These are phyloP conservation scores for Siniperca knerii DNA, from an alignment of 2,113 vertebrate genomes.

Conservation along the genomic window DNA sequence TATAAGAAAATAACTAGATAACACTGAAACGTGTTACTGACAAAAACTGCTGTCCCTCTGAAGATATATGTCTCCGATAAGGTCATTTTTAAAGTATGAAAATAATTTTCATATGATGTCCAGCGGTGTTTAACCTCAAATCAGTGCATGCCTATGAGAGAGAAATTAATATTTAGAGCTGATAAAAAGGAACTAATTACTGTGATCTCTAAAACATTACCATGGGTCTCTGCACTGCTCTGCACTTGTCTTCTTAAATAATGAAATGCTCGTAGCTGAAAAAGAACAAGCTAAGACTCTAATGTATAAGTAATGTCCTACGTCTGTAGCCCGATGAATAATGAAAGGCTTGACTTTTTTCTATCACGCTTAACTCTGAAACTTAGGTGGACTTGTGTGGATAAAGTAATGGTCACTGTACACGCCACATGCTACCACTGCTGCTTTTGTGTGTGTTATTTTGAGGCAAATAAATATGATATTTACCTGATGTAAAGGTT, in stretches of 20 bases:
- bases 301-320: slow-evolving; percentile 78
- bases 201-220: slow-evolving; percentile 78
- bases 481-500: not conserved
- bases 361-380: slow-evolving; percentile 8
- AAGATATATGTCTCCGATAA: not conserved
- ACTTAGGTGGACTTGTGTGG: not conserved
- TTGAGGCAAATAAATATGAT: not conserved
- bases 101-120: slow-evolving; percentile 23
- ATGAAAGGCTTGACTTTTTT: slow-evolving; percentile 56
- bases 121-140: slow-evolving; percentile 6
- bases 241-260: slow-evolving; percentile 77
- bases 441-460: not conserved
- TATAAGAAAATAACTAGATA: not conserved
- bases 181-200: slow-evolving; percentile 48
- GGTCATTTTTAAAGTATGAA: not conserved
- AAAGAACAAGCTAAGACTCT: slow-evolving; percentile 72
- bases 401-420: slow-evolving; percentile 33
- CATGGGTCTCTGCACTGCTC: slow-evolving; percentile 56
- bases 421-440: not conserved
- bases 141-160: not conserved
- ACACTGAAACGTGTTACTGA: not conserved
- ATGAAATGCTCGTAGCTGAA: slow-evolving; percentile 69
- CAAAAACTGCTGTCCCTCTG: not conserved
- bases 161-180: slow-evolving; percentile 52
- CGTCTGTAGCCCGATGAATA: slow-evolving; percentile 74